Percentiles rank a stretch among this genome's conserved stretches.
Evolutionary conservation across 2,888 invertebrate species (phyloP).

Genomic region (Rhogogaster chlorosoma): DNA sequence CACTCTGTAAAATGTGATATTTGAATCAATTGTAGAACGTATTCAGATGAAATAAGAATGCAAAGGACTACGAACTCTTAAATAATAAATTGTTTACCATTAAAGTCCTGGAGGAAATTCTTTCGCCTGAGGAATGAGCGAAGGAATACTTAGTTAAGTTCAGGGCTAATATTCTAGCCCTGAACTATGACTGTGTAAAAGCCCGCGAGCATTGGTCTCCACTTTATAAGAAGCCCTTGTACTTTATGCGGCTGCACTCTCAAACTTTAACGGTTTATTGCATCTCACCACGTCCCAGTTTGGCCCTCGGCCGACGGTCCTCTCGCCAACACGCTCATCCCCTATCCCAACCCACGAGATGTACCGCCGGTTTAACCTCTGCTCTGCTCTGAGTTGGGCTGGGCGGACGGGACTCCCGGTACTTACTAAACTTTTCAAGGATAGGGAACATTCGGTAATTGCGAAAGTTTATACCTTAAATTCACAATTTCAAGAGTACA

Average conservation of each 20-base stretch:
- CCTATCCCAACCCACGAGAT: background rate
- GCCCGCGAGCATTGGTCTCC: conserved; percentile 26
- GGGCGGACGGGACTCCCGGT: conserved; percentile 54
- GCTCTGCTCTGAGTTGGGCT: background rate
- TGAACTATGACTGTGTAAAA: conserved; percentile 25
- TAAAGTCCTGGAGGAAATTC: background rate
- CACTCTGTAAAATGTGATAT: background rate
- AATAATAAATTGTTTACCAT: background rate
- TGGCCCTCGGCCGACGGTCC: conserved; percentile 41
- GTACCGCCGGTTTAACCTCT: conserved; percentile 11
- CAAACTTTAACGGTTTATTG: conserved; percentile 61
- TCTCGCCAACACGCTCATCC: conserved; percentile 22
- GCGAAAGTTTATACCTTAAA: conserved; percentile 75
- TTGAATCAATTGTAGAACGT: background rate
- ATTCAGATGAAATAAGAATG: background rate
- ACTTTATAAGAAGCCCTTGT: conserved; percentile 41
- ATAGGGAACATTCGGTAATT: conserved; percentile 75
- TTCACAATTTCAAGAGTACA: conserved; percentile 61
- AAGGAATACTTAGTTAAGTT: background rate
- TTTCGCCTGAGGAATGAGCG: background rate
- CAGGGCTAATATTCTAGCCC: background rate
- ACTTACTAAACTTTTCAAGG: conserved; percentile 73
- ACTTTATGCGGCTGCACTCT: conserved; percentile 53
- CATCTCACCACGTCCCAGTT: conserved; percentile 61
- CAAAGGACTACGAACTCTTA: background rate